Percentiles rank a stretch among this genome's conserved stretches.
These are phyloP conservation scores for Stomatorhinus ivindoensis DNA, from an alignment of 2,113 vertebrate species.

Conservation along the genomic window DNA sequence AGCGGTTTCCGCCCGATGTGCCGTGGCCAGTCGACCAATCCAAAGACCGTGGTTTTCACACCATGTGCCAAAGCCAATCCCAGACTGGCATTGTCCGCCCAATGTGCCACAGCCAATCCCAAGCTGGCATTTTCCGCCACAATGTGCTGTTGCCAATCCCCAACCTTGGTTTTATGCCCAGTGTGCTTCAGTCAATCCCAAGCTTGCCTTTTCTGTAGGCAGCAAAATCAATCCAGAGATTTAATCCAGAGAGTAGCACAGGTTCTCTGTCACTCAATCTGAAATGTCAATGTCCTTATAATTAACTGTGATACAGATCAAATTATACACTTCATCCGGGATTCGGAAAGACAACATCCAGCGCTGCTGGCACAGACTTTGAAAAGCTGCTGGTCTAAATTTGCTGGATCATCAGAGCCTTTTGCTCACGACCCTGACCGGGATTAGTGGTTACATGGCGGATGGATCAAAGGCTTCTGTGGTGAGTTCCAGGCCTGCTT, in stretches of 20 bases:
- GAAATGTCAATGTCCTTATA: constrained; percentile 26
- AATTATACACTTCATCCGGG: constrained; percentile 1
- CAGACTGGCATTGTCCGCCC: background rate
- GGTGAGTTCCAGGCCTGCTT: background rate
- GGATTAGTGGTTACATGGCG: background rate
- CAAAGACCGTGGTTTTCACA: background rate
- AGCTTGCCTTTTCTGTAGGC: background rate
- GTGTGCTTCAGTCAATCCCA: background rate
- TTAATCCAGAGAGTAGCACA: constrained; percentile 5
- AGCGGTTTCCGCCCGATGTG: background rate
- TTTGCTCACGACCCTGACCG: background rate
- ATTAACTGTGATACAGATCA: constrained; percentile 24
- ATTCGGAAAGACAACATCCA: background rate
- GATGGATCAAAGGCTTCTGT: background rate
- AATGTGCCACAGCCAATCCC: background rate
- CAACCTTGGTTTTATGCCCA: too few relatives aligned
- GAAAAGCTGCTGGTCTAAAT: background rate
- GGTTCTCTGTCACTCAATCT: constrained; percentile 21
- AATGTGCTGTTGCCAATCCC: too few relatives aligned
- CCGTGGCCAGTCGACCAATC: background rate
- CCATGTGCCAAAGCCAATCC: background rate
- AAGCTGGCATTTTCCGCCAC: background rate
- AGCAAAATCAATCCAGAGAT: constrained; percentile 22
- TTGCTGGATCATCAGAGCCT: background rate
- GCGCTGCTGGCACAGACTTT: background rate